Evolutionary conservation across 2,888 invertebrate genomes (phyloP), one percentile per base, ranked within the genome.

Genomic region (Nudaria mundana): DNA sequence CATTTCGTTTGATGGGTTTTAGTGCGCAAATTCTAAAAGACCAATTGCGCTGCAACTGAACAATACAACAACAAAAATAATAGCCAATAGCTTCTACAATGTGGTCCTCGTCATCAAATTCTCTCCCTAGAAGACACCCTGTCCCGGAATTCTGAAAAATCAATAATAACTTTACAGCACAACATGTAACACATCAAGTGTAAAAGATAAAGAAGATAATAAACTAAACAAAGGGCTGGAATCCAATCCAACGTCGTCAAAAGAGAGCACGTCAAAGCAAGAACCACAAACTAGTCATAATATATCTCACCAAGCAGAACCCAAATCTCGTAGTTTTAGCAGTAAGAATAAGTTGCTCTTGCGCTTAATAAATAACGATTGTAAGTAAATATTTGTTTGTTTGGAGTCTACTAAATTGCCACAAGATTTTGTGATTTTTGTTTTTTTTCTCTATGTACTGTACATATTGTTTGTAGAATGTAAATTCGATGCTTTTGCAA

Each of bases 251-350:
- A 56, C 71, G 34, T 52, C 63, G 41, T 51, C 48, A 32, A 56
- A 64, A 50, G 73, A 70, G 40, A 66, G 63, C 47, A 68, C 67
- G 38, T 66, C 68, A 20, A 66, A 50, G 36, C 66, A 70, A 42
- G 56, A 74, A 67, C 72, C 76, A 55, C 73, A 79, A 71, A 71
- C 87, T 87, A 87, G 87, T 87, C 87, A 84, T 59, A 81, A 75
- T 69, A 41, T 73, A 76, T 70, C 76, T 64, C 75, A 70, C 34
- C 72, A 73, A 52, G 76, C 76, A 47, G 72, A 78, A 45, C 58
- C 61, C 55, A 84, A 76, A 76, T 67, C 63, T 59, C 58, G 71
- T 66, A 79, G 77, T 74, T 76, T 76, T 73, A 81, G 73, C 63
- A 86, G 86, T 87, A 64, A 77, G 86, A 76, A 39, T 43, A 23